phyloP scores from a whole-genome alignment of 2,888 invertebrate genomes.

The Ctena decussata region DNA sequence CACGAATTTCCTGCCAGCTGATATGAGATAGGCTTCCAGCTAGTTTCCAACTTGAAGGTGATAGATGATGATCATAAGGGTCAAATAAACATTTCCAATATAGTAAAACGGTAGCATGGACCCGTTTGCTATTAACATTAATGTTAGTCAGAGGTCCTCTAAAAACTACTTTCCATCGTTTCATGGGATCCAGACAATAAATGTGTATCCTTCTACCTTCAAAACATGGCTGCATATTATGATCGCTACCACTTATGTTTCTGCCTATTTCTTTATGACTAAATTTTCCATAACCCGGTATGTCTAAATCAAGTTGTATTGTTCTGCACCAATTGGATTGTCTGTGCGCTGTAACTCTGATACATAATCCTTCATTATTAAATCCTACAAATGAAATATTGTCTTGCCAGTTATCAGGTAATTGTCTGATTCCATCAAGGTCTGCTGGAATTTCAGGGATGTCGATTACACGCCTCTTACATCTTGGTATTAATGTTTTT shows the following conservation, averaged over 20 bases:
- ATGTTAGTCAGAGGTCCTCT: background rate
- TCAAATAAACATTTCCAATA: background rate
- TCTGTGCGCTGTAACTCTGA: background rate
- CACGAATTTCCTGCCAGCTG: background rate
- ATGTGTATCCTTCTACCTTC: background rate
- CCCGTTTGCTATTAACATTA: background rate
- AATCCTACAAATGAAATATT: background rate
- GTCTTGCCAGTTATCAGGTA: background rate
- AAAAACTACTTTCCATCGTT: background rate
- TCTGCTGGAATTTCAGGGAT: background rate
- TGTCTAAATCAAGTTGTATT: background rate
- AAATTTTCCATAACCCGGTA: background rate
- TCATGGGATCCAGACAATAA: background rate
- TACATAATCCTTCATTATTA: background rate
- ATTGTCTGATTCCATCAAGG: background rate
- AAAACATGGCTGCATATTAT: too few relatives aligned
- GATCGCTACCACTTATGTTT: background rate
- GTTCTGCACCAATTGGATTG: background rate
- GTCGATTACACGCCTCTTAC: background rate
- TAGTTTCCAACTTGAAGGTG: background rate
- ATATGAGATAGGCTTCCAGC: background rate
- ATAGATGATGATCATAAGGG: background rate
- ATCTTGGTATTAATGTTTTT: background rate
- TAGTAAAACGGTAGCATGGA: background rate
- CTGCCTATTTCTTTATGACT: background rate